Percentiles rank a stretch among this genome's conserved stretches.
These are phyloP conservation scores for Sycon ciliatum DNA, from an alignment of 37 sponge, comb jelly and placozoan genomes.

Conservation along the genomic window DNA sequence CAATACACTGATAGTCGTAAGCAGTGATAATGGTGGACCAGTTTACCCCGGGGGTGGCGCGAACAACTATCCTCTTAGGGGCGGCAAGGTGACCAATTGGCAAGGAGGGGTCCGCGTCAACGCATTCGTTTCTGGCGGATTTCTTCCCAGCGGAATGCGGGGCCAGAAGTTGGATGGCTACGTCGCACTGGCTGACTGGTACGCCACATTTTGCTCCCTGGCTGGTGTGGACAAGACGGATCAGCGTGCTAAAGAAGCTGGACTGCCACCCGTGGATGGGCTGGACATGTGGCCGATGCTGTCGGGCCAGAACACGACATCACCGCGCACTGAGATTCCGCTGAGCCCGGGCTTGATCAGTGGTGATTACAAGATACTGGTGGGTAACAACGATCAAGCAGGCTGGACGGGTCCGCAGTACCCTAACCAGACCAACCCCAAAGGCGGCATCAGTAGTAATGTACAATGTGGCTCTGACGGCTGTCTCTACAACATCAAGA, in stretches of 20 bases:
- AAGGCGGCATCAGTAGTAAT: slow-evolving; percentile 12
- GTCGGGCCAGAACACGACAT: slow-evolving; percentile 12
- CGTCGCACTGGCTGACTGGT: slow-evolving; percentile 21
- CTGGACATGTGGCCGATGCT: slow-evolving; percentile 23
- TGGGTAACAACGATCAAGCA: slow-evolving; percentile 2
- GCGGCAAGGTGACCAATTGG: slow-evolving; percentile 28
- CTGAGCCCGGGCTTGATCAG: slow-evolving; percentile 17
- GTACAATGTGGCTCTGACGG: slow-evolving; percentile 14
- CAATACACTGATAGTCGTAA: slow-evolving; percentile 20
- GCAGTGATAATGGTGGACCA: slow-evolving; percentile 32
- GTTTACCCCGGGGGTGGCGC: slow-evolving; percentile 31
- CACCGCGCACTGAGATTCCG: slow-evolving; percentile 16
- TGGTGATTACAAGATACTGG: slow-evolving; percentile 27
- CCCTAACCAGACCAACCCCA: slow-evolving; percentile 26
- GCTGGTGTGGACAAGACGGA: slow-evolving; percentile 35
- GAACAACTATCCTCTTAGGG: slow-evolving; percentile 36
- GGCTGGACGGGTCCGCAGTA: slow-evolving; percentile 38
- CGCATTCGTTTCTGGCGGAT: slow-evolving; percentile 18
- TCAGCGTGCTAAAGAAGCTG: slow-evolving; percentile 5
- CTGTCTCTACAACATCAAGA: slow-evolving; percentile 30
- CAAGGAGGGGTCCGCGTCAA: slow-evolving; percentile 21
- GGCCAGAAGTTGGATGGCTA: slow-evolving; percentile 26
- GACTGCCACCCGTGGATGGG: slow-evolving; percentile 24
- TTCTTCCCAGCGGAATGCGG: slow-evolving; percentile 23
- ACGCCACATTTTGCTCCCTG: slow-evolving; percentile 19